These are phyloP conservation scores for Harpalus rubripes DNA, from an alignment of 2,888 invertebrate species.

Conservation along the genomic window DNA sequence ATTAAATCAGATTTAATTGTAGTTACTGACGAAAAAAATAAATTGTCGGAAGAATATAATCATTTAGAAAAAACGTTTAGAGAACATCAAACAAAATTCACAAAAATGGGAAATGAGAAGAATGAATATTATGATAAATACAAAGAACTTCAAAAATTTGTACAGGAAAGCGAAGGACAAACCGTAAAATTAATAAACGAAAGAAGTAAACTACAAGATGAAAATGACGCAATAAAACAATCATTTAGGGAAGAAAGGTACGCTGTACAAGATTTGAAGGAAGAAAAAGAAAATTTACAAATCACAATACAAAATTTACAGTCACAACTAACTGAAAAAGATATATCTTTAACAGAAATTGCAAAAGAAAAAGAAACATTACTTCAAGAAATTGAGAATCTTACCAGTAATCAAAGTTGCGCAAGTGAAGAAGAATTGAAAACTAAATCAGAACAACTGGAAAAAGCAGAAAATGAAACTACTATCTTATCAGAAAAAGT, in stretches of 20 bases:
- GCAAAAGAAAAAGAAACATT: conserved; percentile 27
- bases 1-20: background rate
- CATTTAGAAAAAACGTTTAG: conserved; percentile 34
- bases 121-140: conserved; percentile 12
- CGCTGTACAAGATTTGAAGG: background rate
- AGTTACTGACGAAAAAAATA: conserved; percentile 20
- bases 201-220: conserved; percentile 4
- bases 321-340: conserved; percentile 34
- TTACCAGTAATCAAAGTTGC: background rate
- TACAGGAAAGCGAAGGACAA: conserved; percentile 5
- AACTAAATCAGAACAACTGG: conserved; percentile 12
- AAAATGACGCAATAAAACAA: conserved; percentile 29
- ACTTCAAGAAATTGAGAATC: conserved; percentile 25
- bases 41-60: conserved; percentile 19
- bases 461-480: conserved; percentile 8
- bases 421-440: conserved; percentile 14
- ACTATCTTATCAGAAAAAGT: conserved; percentile 10
- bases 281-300: conserved; percentile 33
- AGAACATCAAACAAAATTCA: conserved; percentile 6
- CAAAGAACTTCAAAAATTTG: conserved; percentile 3
- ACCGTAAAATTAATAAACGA: background rate
- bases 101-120: background rate
- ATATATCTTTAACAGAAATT: conserved; percentile 40
- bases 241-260: conserved; percentile 17
- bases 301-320: conserved; percentile 33